phyloP scores from a whole-genome alignment of 2,888 invertebrate species.

The Drosophila demipolita region DNA sequence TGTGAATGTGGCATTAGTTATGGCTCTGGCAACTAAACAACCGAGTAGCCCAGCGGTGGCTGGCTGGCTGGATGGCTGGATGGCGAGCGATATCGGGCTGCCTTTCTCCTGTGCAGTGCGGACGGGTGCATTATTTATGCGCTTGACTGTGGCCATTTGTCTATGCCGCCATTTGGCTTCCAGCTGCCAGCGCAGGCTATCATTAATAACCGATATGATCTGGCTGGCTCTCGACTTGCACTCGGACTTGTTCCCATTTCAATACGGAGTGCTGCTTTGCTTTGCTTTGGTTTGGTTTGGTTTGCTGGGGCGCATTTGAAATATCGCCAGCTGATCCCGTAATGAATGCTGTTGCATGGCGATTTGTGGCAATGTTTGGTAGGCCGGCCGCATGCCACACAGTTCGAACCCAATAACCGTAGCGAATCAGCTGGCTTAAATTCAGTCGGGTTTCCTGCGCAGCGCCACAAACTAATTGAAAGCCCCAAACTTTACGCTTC shows the following conservation, averaged over 20 bases:
- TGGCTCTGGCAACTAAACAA: conserved; percentile 3
- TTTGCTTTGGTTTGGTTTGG: background rate
- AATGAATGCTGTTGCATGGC: conserved; percentile 64
- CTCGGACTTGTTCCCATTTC: conserved; percentile 62
- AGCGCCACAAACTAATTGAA: conserved; percentile 60
- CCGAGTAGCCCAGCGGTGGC: background rate
- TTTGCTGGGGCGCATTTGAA: conserved; percentile 60
- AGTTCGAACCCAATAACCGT: conserved; percentile 22
- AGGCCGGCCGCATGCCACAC: conserved; percentile 43
- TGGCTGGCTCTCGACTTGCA: conserved; percentile 35
- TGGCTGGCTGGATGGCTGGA: background rate
- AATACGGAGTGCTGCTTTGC: conserved; percentile 19
- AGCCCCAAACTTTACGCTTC: conserved; percentile 74
- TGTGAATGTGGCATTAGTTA: conserved; percentile 19
- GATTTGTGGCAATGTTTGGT: conserved; percentile 47
- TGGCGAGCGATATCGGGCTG: conserved; percentile 47
- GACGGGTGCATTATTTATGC: conserved; percentile 66
- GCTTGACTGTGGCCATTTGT: conserved; percentile 62
- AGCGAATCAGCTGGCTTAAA: conserved; percentile 34
- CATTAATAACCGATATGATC: conserved; percentile 84
- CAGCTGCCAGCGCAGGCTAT: conserved; percentile 79
- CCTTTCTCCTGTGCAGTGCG: conserved; percentile 61
- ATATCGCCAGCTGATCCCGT: conserved; percentile 72
- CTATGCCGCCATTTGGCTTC: conserved; percentile 82
- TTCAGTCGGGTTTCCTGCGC: background rate